phyloP scores from a whole-genome alignment of 2,113 vertebrate genomes.

The Psittacula cyanocephala region DNA sequence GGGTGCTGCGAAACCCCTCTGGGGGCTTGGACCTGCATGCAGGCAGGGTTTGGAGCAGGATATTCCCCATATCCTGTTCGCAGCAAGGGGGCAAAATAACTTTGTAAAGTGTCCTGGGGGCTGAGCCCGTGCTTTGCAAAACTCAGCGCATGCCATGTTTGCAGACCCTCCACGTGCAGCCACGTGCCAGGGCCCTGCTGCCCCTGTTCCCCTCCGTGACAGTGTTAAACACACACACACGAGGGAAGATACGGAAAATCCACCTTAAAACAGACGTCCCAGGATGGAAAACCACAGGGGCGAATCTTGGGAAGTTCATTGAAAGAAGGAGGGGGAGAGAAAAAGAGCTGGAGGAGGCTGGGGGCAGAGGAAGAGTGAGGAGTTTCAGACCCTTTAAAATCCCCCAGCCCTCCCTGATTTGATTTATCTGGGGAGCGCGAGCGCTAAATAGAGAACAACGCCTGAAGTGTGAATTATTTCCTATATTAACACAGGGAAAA shows the following conservation, averaged over 20 bases:
- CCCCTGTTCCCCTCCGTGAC: fast-evolving
- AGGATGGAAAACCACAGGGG: conserved; percentile 22
- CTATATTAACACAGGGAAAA: conserved; percentile 81
- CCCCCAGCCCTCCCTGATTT: neutral
- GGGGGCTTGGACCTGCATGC: neutral
- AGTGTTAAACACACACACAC: neutral
- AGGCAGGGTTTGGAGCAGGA: neutral
- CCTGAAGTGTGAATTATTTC: conserved; percentile 85
- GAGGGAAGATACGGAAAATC: neutral
- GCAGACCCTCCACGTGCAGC: neutral
- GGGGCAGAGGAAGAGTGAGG: neutral
- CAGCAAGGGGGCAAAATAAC: fast-evolving
- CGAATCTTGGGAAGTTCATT: conserved; percentile 53
- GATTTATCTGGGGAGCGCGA: conserved; percentile 70
- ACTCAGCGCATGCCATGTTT: fast-evolving
- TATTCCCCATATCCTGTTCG: neutral
- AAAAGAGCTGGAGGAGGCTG: neutral
- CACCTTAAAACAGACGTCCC: conserved; percentile 22
- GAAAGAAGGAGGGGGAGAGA: neutral
- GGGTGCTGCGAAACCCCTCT: neutral
- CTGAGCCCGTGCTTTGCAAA: neutral
- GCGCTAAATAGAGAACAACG: conserved; percentile 73
- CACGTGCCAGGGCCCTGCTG: neutral
- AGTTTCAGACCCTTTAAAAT: conserved; percentile 31
- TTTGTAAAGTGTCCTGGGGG: neutral